A percentile compares a stretch with the other conserved stretches of the same genome.
Evolutionary conservation across 2,888 invertebrate genomes (phyloP).

Genomic region (Palloptera scutellata): DNA sequence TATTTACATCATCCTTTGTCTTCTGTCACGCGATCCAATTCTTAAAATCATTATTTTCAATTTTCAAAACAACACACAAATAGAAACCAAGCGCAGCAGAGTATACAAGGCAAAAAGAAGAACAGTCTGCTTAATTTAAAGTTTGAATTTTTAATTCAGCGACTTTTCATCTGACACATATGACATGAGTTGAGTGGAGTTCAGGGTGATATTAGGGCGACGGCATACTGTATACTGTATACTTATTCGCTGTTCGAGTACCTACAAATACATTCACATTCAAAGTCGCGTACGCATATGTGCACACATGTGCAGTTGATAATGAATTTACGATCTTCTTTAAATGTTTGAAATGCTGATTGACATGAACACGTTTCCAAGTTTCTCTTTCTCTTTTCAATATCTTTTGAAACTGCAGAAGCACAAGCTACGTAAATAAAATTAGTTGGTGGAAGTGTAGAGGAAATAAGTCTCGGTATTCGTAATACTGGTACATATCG

Average conservation of each 20-base stretch:
- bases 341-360: constrained; percentile 2
- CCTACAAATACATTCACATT: too few relatives aligned
- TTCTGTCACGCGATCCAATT: constrained; percentile 21
- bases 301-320: background rate
- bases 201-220: background rate
- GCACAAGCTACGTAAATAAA: too few relatives aligned
- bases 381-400: background rate
- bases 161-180: constrained; percentile 2
- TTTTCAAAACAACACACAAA: background rate
- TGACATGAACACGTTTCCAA: constrained; percentile 9
- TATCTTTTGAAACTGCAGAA: too few relatives aligned
- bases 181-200: background rate
- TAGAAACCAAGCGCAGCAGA: background rate
- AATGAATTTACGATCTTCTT: constrained; percentile 17
- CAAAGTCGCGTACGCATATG: background rate
- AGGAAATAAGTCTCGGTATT: too few relatives aligned
- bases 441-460: too few relatives aligned
- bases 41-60: constrained; percentile 12
- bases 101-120: background rate
- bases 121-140: constrained; percentile 19
- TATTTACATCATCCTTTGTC: constrained; percentile 10
- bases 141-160: background rate
- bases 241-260: too few relatives aligned
- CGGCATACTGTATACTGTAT: too few relatives aligned
- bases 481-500: too few relatives aligned